Conservation (phyloP, 2,113 vertebrate genomes). For the Callospermophilus lateralis region DNA sequence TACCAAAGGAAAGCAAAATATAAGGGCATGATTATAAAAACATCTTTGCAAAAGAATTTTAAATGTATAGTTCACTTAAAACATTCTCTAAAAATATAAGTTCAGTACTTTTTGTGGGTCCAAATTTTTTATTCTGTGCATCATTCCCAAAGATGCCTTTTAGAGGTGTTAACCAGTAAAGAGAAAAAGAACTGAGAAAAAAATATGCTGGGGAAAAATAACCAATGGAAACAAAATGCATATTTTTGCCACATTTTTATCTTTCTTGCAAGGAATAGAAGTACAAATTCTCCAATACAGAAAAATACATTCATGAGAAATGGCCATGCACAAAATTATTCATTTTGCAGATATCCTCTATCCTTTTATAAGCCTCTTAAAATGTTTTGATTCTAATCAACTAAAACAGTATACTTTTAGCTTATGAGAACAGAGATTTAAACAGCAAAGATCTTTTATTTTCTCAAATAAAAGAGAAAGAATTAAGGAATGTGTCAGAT, state of each 20-base stretch:
- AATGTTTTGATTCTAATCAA: background rate
- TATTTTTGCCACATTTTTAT: background rate
- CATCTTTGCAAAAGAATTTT: no score
- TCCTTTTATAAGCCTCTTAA: background rate
- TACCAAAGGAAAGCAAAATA: background rate
- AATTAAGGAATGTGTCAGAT: background rate
- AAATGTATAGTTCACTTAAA: background rate
- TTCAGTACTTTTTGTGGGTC: background rate
- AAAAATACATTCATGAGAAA: slow-evolving; percentile 1
- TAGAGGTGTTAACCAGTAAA: background rate
- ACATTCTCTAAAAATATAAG: background rate
- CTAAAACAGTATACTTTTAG: background rate
- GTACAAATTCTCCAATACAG: background rate
- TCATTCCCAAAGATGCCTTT: background rate
- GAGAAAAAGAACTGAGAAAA: background rate
- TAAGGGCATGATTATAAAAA: no score
- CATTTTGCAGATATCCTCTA: background rate
- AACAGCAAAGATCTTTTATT: background rate
- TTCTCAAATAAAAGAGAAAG: background rate
- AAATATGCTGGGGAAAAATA: background rate
- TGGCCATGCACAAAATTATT: background rate
- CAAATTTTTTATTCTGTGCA: background rate
- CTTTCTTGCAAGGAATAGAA: background rate
- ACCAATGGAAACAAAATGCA: background rate
- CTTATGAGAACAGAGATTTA: background rate